Evolutionary conservation across 2,888 invertebrate genomes (phyloP), one percentile per base, ranked within the genome.

Genomic region (Yponomeuta sedellus): DNA sequence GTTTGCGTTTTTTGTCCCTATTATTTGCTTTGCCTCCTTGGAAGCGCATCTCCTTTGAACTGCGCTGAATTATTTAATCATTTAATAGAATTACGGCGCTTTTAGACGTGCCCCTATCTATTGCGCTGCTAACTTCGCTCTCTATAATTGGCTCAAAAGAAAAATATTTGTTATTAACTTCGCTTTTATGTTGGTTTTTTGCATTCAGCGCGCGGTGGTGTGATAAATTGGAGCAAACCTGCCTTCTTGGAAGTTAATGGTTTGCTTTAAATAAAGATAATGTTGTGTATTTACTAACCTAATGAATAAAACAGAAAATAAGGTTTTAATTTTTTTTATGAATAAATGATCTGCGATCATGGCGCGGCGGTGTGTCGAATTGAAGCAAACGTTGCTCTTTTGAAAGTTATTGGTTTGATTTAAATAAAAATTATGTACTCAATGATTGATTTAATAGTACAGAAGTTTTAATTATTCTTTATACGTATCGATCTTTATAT

Each of bases 21-120:
- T 77, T 85, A 83, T 88, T 86, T 86, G 83, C 82, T 83, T 83
- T 85, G 80, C 86, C 88, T 88, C 85, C 79, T 74, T 81, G 81
- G 83, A 88, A 85, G 86, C 84, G 84, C 86, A 88, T 88, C 85
- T 85, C 83, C 86, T 90, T 90, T 90, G 88, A 90, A 88, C 83
- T 86, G 77, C 76, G 76, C 78, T 83, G 85, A 86, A 88, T 88
- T 89, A 89, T 89, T 88, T 88, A 90, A 89, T 88, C 85, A 82
- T 88, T 86, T 89, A 88, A 90, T 88, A 86, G 85, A 89, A 90
- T 88, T 85, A 89, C 84, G 78, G 77, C 78, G 75, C 78, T 80
- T 75, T 76, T 75, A 79, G 79, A 78, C 77, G 73, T 74, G 76
- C 79, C 83, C 83, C 84, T 84, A 85, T 86, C 85, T 82, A 78